These are phyloP conservation scores for Rallus limicola DNA, from an alignment of 2,113 vertebrate genomes.

Conservation along the genomic window DNA sequence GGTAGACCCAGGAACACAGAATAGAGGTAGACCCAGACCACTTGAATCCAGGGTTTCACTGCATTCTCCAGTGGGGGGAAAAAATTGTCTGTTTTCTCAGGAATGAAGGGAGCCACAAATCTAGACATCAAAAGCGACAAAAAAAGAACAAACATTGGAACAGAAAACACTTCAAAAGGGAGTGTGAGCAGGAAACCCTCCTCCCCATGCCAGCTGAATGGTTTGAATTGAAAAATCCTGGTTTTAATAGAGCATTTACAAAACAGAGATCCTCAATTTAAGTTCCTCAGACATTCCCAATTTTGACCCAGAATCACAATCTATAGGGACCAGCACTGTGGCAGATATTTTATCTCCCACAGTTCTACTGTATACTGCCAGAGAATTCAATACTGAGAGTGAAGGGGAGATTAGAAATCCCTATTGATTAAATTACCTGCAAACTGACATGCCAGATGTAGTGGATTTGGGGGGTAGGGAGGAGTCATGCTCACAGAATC, in stretches of 20 bases:
- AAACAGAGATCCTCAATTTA: neutral
- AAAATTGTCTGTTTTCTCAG: neutral
- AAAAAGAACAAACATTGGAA: neutral
- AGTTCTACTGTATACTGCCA: neutral
- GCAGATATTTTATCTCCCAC: neutral
- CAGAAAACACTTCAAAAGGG: neutral
- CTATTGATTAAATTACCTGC: neutral
- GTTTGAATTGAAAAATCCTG: neutral
- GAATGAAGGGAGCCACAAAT: neutral
- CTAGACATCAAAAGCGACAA: neutral
- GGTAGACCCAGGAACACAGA: neutral
- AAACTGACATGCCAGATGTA: neutral
- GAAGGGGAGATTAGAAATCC: neutral
- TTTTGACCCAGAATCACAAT: neutral
- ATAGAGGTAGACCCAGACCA: neutral
- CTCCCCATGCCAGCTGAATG: neutral
- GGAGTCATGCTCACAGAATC: too few relatives aligned
- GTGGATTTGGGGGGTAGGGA: too few relatives aligned
- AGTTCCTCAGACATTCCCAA: neutral
- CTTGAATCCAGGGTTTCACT: neutral
- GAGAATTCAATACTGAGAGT: neutral
- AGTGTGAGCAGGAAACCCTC: neutral
- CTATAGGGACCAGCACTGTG: neutral
- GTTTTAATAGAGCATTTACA: neutral
- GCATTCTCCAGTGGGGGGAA: neutral